Conservation (phyloP, 2,113 vertebrate genomes). For the Melanocharis versteri region DNA sequence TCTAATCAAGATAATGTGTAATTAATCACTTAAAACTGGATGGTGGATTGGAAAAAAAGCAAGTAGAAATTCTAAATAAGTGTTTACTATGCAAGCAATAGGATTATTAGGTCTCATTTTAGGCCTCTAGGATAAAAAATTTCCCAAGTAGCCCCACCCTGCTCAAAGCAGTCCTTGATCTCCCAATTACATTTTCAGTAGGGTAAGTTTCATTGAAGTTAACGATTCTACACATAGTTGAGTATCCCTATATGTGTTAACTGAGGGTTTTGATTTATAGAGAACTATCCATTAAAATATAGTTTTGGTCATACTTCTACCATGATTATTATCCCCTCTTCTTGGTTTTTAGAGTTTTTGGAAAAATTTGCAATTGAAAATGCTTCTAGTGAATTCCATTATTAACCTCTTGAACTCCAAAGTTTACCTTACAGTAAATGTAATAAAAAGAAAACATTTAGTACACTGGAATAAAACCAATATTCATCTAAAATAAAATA, state of each 20-base stretch:
- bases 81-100: background rate
- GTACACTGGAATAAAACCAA: background rate
- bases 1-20: background rate
- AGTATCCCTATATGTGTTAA: background rate
- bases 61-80: background rate
- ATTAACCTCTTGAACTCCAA: background rate
- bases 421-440: background rate
- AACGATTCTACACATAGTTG: background rate
- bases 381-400: background rate
- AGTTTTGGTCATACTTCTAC: background rate
- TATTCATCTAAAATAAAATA: background rate
- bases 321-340: background rate
- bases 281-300: background rate
- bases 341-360: background rate
- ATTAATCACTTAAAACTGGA: background rate
- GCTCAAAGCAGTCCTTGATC: background rate
- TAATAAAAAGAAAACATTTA: accelerated
- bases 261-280: background rate
- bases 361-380: background rate
- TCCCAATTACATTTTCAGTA: background rate
- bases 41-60: background rate
- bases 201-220: background rate
- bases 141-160: background rate
- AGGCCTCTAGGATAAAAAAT: background rate
- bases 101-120: background rate